Evolutionary conservation across 2,113 vertebrate genomes (phyloP).

Genomic region (Hemicordylus capensis): DNA sequence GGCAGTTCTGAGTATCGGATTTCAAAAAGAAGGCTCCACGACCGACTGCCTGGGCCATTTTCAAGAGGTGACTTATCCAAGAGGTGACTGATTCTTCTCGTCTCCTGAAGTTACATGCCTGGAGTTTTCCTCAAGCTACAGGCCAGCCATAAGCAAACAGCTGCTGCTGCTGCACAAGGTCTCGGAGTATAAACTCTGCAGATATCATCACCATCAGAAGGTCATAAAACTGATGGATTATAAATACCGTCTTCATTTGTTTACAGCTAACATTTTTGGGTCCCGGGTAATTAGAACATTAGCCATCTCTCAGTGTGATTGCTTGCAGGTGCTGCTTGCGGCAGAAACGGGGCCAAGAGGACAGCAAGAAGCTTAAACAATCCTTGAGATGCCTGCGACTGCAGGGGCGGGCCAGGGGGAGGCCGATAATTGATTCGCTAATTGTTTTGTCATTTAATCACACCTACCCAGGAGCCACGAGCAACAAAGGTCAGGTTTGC

Average conservation of each 20-base stretch:
- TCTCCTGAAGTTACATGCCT: slow-evolving; percentile 58
- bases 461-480: slow-evolving; percentile 49
- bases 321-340: slow-evolving; percentile 88
- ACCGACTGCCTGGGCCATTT: slow-evolving; percentile 18
- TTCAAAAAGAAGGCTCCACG: slow-evolving; percentile 36
- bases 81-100: slow-evolving; percentile 69
- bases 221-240: slow-evolving; percentile 99
- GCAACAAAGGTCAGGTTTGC: slow-evolving; percentile 45
- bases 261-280: slow-evolving; percentile 97
- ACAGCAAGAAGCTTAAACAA: slow-evolving; percentile 23
- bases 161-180: slow-evolving; percentile 84
- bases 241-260: slow-evolving; percentile 97
- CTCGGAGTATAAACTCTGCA: slow-evolving; percentile 92
- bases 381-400: slow-evolving; percentile 17
- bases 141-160: slow-evolving; percentile 84
- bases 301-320: slow-evolving; percentile 93
- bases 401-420: background rate
- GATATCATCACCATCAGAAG: slow-evolving; percentile 98
- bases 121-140: slow-evolving; percentile 65
- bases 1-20: slow-evolving; percentile 14
- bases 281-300: slow-evolving; percentile 87
- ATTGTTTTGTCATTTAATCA: slow-evolving; percentile 47
- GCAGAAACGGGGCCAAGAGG: slow-evolving; percentile 40
- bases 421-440: slow-evolving; percentile 36
- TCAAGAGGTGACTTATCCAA: slow-evolving; percentile 26